These are phyloP conservation scores for Otolemur garnettii DNA, from an alignment of 2,113 vertebrate species.

Conservation along the genomic window DNA sequence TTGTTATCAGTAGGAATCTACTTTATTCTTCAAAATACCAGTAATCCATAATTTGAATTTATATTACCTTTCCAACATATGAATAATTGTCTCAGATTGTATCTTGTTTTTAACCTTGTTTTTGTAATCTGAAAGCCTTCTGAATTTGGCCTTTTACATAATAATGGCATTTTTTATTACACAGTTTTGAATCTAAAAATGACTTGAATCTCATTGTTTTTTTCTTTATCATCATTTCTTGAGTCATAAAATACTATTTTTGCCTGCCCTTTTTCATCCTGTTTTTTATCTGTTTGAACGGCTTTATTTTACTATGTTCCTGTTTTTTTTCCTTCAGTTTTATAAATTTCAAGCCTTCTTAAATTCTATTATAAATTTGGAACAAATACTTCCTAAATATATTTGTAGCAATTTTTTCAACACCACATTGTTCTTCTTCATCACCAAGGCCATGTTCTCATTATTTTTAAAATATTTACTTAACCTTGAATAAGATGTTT, in stretches of 20 bases:
- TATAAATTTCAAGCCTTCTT: slow-evolving; percentile 32
- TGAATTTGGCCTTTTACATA: slow-evolving; percentile 38
- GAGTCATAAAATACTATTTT: neutral
- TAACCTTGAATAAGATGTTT: slow-evolving; percentile 22
- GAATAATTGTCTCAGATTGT: slow-evolving; percentile 30
- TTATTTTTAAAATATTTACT: neutral
- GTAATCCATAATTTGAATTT: slow-evolving; percentile 56
- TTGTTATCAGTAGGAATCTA: slow-evolving; percentile 27
- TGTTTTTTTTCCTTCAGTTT: slow-evolving; percentile 40
- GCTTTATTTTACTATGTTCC: slow-evolving; percentile 4
- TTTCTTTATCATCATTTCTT: slow-evolving; percentile 27
- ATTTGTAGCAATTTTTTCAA: neutral
- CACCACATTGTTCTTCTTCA: neutral
- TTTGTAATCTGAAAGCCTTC: neutral
- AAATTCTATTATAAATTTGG: slow-evolving; percentile 20
- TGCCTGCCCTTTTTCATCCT: neutral
- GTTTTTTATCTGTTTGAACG: slow-evolving; percentile 1
- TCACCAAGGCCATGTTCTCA: neutral
- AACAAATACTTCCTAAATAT: neutral
- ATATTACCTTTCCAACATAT: slow-evolving; percentile 37
- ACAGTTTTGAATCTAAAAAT: slow-evolving; percentile 18
- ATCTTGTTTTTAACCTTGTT: slow-evolving; percentile 3
- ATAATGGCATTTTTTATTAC: slow-evolving; percentile 28
- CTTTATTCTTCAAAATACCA: slow-evolving; percentile 46
- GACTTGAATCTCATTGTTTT: slow-evolving; percentile 29